These are phyloP conservation scores for Sympetrum striolatum DNA, from an alignment of 2,888 invertebrate genomes.

Conservation along the genomic window DNA sequence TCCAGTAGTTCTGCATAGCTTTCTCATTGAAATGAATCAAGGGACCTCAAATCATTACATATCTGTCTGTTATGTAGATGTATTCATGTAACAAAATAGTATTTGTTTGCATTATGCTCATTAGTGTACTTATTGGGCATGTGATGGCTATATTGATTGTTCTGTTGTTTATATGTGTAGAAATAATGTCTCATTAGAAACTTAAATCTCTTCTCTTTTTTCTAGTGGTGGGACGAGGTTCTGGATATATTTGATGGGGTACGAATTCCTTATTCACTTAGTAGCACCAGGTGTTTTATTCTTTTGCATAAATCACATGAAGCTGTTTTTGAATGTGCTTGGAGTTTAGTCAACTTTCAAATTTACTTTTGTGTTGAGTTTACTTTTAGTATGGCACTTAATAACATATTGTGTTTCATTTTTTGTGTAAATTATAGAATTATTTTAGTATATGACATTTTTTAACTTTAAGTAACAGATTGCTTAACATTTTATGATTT, in stretches of 20 bases:
- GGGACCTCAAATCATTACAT: background rate
- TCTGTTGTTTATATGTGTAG: constrained; percentile 52
- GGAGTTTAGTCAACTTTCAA: background rate
- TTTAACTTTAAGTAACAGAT: background rate
- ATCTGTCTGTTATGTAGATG: background rate
- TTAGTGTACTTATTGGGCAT: constrained; percentile 7
- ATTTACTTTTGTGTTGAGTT: background rate
- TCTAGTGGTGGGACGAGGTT: constrained; percentile 97
- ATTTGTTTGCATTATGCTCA: constrained; percentile 9
- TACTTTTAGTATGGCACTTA: background rate
- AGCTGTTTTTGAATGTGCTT: constrained; percentile 9
- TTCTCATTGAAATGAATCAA: background rate
- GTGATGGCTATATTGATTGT: constrained; percentile 10
- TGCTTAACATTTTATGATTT: background rate
- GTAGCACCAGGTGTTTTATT: constrained; percentile 8
- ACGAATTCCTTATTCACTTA: constrained; percentile 60
- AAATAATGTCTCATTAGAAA: constrained; percentile 13
- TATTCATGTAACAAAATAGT: background rate
- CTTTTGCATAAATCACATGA: constrained; percentile 8
- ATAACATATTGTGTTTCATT: background rate
- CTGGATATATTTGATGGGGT: constrained; percentile 96
- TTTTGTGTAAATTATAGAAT: background rate
- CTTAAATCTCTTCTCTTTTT: constrained; percentile 63
- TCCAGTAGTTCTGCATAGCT: background rate
- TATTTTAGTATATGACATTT: background rate